Evolutionary conservation across 2,113 vertebrate species (phyloP), one percentile per base, ranked within the genome.

Genomic region (Furnarius figulus): DNA sequence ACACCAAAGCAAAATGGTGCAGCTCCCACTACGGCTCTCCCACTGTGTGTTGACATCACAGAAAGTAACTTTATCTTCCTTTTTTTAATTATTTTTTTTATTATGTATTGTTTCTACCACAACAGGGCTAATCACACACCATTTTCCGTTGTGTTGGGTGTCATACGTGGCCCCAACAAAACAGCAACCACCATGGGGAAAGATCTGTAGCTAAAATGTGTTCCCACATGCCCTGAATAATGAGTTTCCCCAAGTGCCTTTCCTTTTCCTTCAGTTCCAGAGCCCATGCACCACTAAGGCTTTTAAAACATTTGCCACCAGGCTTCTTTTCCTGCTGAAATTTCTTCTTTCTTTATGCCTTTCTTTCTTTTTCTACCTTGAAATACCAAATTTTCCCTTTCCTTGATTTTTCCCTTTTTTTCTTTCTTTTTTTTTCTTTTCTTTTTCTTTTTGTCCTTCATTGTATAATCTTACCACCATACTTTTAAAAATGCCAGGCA

Each of bases 401-500:
- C 40, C 31, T 56, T 66, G 7, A 12, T 5, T 53, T 63, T 85
- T 39, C 21, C 19, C n/a, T 5, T 53, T 63, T 85, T n/a, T n/a
- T n/a, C n/a, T n/a, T n/a, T n/a, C 12, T 40, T 40, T 40, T 40
- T 9, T 40, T 40, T 40, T 9, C 9, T 40, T 40, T 70, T 39
- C 12, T 52, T 21, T 56, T 22, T 49, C 50, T 50, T 52, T 9
- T 2, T 21, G 16, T 10, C 53, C 14, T 85, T 66, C 46, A 39
- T 85, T 93, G 93, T 37, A 55, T 63, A 87, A 61, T 72, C 56
- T 67, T 50, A 68, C 47, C 39, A 75, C 25, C 79, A 73, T 44
- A 46, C 12, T 87, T 91, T 49, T 17, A 80, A 85, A 93, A 95
- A 93, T 65, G 30, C 65, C 93, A 81, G 61, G 47, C 39, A 81